These are phyloP conservation scores for Linurgus olivaceus DNA, from an alignment of 2,797 vertebrate species.

Conservation along the genomic window DNA sequence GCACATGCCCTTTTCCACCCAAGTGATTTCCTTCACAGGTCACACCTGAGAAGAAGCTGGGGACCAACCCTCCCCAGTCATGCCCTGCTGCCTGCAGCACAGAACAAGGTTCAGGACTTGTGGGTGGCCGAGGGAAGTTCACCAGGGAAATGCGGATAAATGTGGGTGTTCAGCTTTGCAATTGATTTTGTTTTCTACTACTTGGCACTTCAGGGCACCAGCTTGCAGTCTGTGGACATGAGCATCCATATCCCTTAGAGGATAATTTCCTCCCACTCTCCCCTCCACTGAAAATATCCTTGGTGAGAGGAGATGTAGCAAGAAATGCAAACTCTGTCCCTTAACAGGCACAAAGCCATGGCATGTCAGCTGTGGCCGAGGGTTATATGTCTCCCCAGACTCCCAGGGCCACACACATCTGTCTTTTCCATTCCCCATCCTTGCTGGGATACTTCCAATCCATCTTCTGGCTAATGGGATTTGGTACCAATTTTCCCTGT, in stretches of 20 bases:
- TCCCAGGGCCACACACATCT: neutral
- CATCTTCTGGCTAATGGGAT: neutral
- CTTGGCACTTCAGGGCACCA: neutral
- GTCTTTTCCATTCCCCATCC: neutral
- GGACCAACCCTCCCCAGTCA: neutral
- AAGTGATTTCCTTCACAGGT: neutral
- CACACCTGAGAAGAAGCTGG: neutral
- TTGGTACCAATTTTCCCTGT: accelerated
- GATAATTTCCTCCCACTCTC: neutral
- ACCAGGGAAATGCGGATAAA: neutral
- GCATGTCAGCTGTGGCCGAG: accelerated
- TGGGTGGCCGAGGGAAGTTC: neutral
- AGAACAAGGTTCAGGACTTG: neutral
- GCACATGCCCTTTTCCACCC: neutral
- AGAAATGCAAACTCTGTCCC: neutral
- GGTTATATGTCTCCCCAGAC: neutral
- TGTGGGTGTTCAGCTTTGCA: neutral
- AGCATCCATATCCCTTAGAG: neutral
- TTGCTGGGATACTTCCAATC: neutral
- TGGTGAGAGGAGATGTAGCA: neutral
- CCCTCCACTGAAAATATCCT: neutral
- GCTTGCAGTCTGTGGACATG: neutral
- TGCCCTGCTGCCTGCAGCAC: neutral
- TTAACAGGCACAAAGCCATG: neutral
- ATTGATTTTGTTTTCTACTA: neutral